Evolutionary conservation across 2,797 vertebrate species (phyloP), one percentile per base, ranked within the genome.

Genomic region (Hemitrygon akajei): DNA sequence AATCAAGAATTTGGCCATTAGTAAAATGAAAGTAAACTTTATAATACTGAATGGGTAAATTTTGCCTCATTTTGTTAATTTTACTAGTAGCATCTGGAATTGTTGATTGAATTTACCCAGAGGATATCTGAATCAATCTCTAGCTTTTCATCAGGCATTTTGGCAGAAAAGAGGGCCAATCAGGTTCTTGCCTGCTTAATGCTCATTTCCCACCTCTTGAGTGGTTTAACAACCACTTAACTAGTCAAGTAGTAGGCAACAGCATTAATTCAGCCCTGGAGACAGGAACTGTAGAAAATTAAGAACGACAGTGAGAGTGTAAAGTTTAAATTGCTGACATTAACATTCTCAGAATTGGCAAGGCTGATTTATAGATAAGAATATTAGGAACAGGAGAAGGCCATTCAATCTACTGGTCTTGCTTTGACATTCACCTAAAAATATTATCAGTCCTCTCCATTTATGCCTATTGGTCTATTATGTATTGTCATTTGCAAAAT

Each of bases 191-290:
- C 30, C 84, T 87, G 84, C 18, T 34, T 87, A 66, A 34, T 87
- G 60, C 58, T 63, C 84, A 87, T 87, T 87, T 87, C 60, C 84
- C 30, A 87, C 84, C 84, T 87, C n/a, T 66, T 58, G 63, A 87
- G 14, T 87, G 27, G 7, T 34, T 63, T 87, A 20, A 87, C 58
- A 66, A n/a, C 60, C 60, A 87, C 60, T 63, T 87, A 63, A 66
- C 58, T 63, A 87, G 84, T 34, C 30, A 60, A 34, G 58, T 84
- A 27, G 25, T 30, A 56, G 30, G 47, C 30, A 66, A 66, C 16
- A 34, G 63, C 6, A 66, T 89, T 66, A 89, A 89, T 89, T n/a
- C 86, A 89, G 60, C 60, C 86, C 60, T 89, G 47, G 58, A 89
- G 86, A 66, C 60, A 66, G 60, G 86, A 20, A 89, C 86, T 89